A percentile compares a stretch with the other conserved stretches of the same genome.
Conservation (phyloP, 2,888 invertebrate species). For the Dicyrtomina minuta region DNA sequence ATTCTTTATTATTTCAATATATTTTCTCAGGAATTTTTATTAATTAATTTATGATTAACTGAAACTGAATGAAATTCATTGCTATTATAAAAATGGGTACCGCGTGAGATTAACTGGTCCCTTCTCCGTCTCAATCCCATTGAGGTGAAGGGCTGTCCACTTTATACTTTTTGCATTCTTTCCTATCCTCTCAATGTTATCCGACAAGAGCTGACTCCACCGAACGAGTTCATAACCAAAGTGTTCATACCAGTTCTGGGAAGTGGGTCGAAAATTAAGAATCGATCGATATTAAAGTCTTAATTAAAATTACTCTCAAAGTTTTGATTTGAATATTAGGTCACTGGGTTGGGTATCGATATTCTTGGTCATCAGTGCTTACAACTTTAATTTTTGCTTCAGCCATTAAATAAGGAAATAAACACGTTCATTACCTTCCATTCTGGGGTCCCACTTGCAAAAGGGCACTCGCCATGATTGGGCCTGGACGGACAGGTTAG, state of each 20-base stretch:
- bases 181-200: not conserved
- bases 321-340: too few species aligned
- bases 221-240: constrained; percentile 2
- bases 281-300: too few species aligned
- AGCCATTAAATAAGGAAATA: too few species aligned
- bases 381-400: too few species aligned
- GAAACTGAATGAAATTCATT: not conserved
- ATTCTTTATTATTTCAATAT: too few species aligned
- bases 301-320: too few species aligned
- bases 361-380: too few species aligned
- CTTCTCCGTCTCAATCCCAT: not conserved
- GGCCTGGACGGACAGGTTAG: not conserved
- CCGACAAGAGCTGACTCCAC: not conserved
- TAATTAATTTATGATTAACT: too few species aligned
- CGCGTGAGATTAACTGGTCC: not conserved
- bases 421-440: too few species aligned
- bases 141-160: not conserved
- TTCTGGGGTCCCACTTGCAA: not conserved
- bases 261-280: too few species aligned
- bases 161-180: not conserved
- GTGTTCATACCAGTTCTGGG: constrained; percentile 2
- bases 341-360: too few species aligned
- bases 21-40: too few species aligned
- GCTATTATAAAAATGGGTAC: not conserved
- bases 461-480: not conserved